phyloP scores from a whole-genome alignment of 2,797 vertebrate genomes.

The Notolabrus celidotus region DNA sequence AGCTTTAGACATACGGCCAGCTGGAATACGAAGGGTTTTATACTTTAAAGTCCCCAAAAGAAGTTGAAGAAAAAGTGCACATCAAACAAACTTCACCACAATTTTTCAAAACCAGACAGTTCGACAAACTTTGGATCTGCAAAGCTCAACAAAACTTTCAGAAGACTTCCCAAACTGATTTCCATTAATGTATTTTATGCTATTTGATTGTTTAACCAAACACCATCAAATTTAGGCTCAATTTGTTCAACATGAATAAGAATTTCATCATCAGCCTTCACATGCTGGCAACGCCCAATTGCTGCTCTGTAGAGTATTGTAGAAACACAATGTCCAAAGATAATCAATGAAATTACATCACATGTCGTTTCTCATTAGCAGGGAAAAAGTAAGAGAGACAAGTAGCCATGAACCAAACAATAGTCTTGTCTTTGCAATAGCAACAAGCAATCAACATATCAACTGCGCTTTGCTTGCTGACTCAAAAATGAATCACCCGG shows the following conservation, averaged over 20 bases:
- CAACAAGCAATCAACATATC: constrained; percentile 36
- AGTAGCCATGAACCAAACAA: constrained; percentile 26
- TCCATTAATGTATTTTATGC: neutral
- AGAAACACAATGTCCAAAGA: constrained; percentile 54
- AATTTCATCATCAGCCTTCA: constrained; percentile 27
- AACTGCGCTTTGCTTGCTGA: constrained; percentile 14
- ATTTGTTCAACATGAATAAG: constrained; percentile 30
- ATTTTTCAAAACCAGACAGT: constrained; percentile 16
- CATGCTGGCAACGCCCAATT: neutral
- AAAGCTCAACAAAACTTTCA: constrained; percentile 5
- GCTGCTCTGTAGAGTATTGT: constrained; percentile 23
- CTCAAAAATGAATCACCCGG: constrained; percentile 10
- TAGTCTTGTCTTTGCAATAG: constrained; percentile 17
- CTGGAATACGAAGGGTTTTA: constrained; percentile 33
- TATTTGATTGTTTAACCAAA: constrained; percentile 23
- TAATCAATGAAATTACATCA: constrained; percentile 50
- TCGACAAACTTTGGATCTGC: constrained; percentile 18
- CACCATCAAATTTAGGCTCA: constrained; percentile 23
- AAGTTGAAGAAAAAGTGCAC: neutral
- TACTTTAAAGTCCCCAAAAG: constrained; percentile 12
- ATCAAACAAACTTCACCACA: neutral
- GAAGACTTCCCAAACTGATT: constrained; percentile 3
- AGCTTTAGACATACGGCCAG: constrained; percentile 60
- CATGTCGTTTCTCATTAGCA: constrained; percentile 47
- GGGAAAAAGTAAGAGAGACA: constrained; percentile 19